Percentiles rank a stretch among this genome's conserved stretches.
Evolutionary conservation across 2,888 invertebrate genomes (phyloP).

Genomic region (Hemithea aestivaria): DNA sequence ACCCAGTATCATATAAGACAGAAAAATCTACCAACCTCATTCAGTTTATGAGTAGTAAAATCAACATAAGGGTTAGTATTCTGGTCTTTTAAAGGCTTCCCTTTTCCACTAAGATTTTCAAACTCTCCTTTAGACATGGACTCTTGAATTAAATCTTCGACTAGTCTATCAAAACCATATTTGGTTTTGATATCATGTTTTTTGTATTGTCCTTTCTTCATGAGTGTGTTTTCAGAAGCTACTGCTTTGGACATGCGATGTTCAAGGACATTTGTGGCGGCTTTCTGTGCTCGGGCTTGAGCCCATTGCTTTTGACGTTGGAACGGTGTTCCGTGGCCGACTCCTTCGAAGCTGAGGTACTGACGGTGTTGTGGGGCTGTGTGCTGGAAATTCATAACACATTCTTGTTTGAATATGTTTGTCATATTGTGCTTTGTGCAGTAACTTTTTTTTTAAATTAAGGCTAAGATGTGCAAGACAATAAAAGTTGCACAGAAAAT

Average conservation of each 20-base stretch:
- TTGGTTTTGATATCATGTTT: constrained; percentile 88
- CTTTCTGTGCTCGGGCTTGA: constrained; percentile 82
- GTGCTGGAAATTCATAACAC: constrained; percentile 81
- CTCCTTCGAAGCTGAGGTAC: constrained; percentile 88
- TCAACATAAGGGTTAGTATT: constrained; percentile 92
- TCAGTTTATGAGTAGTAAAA: constrained; percentile 91
- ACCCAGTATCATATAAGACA: neutral
- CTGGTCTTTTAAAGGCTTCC: constrained; percentile 87
- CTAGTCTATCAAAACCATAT: constrained; percentile 91
- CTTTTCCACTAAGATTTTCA: constrained; percentile 88
- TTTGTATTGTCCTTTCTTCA: constrained; percentile 81
- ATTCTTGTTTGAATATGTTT: too few relatives aligned
- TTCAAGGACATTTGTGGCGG: constrained; percentile 81
- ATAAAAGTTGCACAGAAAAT: too few relatives aligned
- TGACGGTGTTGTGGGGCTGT: constrained; percentile 94
- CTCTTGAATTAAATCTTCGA: constrained; percentile 95
- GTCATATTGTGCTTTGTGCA: too few relatives aligned
- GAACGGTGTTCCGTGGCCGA: constrained; percentile 87
- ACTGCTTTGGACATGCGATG: constrained; percentile 82
- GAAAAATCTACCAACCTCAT: constrained; percentile 77
- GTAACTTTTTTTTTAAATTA: too few relatives aligned
- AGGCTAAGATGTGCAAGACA: too few relatives aligned
- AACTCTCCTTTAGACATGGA: constrained; percentile 95
- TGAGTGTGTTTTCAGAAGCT: constrained; percentile 81
- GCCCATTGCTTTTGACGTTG: constrained; percentile 89